These are phyloP conservation scores for Limulus polyphemus DNA, from an alignment of 2,888 invertebrate species.

Conservation along the genomic window DNA sequence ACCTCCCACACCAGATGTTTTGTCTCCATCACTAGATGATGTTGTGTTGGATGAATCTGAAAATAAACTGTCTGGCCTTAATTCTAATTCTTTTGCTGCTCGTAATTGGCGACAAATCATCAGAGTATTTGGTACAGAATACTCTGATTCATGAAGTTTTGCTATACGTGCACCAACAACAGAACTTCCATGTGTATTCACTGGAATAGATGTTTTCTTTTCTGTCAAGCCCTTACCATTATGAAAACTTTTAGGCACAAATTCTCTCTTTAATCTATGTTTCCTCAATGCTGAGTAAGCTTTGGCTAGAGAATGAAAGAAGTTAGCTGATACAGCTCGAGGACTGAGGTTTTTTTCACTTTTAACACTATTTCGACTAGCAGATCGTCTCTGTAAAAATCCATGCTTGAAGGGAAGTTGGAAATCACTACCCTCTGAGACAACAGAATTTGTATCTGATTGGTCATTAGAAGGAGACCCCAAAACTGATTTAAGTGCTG, in stretches of 20 bases:
- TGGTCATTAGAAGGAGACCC: slow-evolving; percentile 9
- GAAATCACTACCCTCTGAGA: slow-evolving; percentile 3
- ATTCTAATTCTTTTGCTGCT: slow-evolving; percentile 12
- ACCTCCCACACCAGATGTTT: slow-evolving; percentile 4
- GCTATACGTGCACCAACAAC: slow-evolving; percentile 76
- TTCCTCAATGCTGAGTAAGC: slow-evolving; percentile 36
- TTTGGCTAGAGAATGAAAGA: slow-evolving; percentile 34
- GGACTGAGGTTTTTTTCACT: slow-evolving; percentile 21
- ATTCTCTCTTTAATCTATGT: slow-evolving; percentile 31
- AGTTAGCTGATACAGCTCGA: slow-evolving; percentile 22
- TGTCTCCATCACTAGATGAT: slow-evolving; percentile 41
- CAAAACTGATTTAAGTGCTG: slow-evolving; percentile 12
- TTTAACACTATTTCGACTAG: slow-evolving; percentile 16
- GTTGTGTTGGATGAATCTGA: slow-evolving; percentile 43
- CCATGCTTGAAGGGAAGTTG: not conserved
- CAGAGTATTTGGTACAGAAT: slow-evolving; percentile 64
- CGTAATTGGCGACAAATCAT: slow-evolving; percentile 3
- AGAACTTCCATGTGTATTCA: slow-evolving; percentile 46
- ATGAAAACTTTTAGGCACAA: slow-evolving; percentile 21
- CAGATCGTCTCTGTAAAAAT: slow-evolving; percentile 4
- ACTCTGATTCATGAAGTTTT: slow-evolving; percentile 49
- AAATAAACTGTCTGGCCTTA: slow-evolving; percentile 41
- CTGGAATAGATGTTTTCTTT: not conserved
- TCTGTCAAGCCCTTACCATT: slow-evolving; percentile 7
- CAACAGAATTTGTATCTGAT: slow-evolving; percentile 3